Conservation (phyloP, 2,113 vertebrate genomes). For the Physeter macrocephalus region DNA sequence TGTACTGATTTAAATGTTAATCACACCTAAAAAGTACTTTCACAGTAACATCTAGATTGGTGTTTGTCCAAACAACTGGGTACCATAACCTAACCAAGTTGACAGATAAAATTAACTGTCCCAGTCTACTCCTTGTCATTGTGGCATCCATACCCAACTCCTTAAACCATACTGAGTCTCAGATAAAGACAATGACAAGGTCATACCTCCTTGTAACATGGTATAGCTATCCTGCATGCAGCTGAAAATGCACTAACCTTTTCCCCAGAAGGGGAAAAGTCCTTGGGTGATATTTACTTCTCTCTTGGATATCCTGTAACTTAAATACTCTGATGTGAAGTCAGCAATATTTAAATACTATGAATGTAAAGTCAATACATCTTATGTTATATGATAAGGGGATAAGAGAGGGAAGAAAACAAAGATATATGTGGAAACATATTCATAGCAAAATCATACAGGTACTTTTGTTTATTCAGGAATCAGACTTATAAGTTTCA, state of each 20-base stretch:
- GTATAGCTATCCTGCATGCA: background rate
- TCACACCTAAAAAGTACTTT: background rate
- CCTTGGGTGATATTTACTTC: background rate
- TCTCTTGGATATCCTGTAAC: background rate
- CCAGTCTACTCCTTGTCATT: background rate
- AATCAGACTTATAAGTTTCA: background rate
- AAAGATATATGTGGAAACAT: background rate
- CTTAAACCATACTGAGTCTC: background rate
- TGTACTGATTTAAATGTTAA: background rate
- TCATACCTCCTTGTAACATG: background rate
- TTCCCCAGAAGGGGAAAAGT: background rate
- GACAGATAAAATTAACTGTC: background rate
- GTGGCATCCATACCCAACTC: background rate
- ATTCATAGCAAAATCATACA: background rate
- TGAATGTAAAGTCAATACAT: background rate
- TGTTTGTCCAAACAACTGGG: background rate
- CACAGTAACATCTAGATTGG: background rate
- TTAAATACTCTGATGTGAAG: background rate
- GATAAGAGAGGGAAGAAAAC: background rate
- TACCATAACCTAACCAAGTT: background rate
- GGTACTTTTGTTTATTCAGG: conserved; percentile 1
- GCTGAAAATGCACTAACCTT: background rate
- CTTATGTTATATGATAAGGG: background rate
- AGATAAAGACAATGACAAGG: background rate
- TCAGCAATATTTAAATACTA: background rate